Conservation (phyloP, 2,797 vertebrate species). For the Pipistrellus nathusii region DNA sequence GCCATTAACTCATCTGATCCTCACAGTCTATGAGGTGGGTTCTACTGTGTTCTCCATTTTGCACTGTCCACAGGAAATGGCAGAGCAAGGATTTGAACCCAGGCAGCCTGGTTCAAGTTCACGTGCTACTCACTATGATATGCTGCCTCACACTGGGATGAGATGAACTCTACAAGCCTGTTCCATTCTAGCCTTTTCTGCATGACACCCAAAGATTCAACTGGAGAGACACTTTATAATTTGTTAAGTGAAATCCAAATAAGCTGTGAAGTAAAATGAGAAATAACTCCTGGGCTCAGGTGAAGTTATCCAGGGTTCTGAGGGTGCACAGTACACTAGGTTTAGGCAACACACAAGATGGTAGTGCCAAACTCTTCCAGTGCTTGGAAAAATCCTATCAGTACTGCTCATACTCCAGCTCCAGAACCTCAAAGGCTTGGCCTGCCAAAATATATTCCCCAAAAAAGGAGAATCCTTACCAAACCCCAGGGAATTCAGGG, state of each 20-base stretch:
- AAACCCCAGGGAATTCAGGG: background rate
- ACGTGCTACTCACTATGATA: background rate
- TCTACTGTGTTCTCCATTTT: background rate
- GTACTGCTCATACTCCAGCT: background rate
- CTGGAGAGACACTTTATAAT: background rate
- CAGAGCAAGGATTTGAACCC: background rate
- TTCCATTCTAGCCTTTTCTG: background rate
- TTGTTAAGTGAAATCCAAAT: background rate
- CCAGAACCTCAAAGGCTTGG: background rate
- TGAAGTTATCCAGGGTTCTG: background rate
- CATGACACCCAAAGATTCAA: background rate
- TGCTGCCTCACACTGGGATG: background rate
- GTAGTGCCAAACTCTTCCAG: background rate
- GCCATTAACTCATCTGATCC: background rate
- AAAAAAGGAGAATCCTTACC: background rate
- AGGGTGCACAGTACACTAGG: fast-evolving
- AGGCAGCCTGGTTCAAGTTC: background rate
- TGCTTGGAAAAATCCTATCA: background rate
- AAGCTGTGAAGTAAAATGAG: background rate
- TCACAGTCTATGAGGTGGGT: background rate
- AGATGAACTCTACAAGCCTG: background rate
- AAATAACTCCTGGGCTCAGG: background rate
- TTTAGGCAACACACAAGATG: background rate
- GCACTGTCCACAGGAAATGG: background rate
- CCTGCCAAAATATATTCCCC: background rate